Conservation (phyloP, 2,888 invertebrate species). For the Eumerus sabulonum region DNA sequence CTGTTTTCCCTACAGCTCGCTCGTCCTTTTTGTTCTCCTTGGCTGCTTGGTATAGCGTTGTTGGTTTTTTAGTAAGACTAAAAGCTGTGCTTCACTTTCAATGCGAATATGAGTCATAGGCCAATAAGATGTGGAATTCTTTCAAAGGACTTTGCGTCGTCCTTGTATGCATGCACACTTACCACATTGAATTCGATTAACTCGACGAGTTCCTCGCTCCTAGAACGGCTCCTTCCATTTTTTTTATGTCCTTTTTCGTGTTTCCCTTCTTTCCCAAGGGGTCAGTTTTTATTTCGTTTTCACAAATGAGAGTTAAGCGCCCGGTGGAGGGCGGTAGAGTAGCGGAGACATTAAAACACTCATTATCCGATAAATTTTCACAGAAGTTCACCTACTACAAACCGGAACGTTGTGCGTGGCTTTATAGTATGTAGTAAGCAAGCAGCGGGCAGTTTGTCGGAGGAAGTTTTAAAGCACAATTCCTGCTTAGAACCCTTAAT, state of each 20-base stretch:
- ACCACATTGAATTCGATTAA: conserved; percentile 49
- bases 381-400: conserved; percentile 35
- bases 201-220: conserved; percentile 29
- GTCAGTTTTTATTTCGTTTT: background rate
- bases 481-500: conserved; percentile 56
- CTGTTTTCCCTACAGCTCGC: background rate
- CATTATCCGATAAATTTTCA: conserved; percentile 64
- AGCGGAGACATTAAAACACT: conserved; percentile 63
- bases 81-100: conserved; percentile 59
- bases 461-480: conserved; percentile 56
- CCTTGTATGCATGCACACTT: background rate
- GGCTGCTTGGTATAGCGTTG: background rate
- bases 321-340: background rate
- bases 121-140: conserved; percentile 58
- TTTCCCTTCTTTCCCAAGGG: background rate
- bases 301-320: conserved; percentile 21
- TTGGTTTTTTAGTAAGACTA: conserved; percentile 34
- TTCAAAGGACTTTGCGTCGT: background rate
- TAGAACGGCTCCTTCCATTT: conserved; percentile 5
- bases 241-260: conserved; percentile 34
- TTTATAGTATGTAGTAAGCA: conserved; percentile 7
- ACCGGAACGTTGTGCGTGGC: conserved; percentile 8
- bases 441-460: conserved; percentile 35
- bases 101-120: conserved; percentile 64
- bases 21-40: conserved; percentile 16